Base-by-base conservation (phyloP, 1,140 invertebrate genomes). In the Luehdorfia chinensis region DNA sequence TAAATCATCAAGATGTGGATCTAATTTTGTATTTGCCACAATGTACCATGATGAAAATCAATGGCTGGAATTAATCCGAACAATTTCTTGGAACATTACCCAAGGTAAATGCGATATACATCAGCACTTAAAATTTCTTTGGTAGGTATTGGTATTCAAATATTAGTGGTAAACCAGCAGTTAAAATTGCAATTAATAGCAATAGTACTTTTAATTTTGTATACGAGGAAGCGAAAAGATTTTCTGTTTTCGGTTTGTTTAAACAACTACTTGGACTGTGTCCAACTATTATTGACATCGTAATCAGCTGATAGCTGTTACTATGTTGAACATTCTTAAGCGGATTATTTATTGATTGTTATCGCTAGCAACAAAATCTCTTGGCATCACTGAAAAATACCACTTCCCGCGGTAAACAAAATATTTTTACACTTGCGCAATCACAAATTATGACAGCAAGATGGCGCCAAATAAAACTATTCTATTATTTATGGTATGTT, bases 391-490 rank as follows among this genome's bases (percentile, higher is more conserved):
- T 2, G 19, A 3, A n/a, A n/a, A 21, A 21, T 21, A 6, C 2
- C 19, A 3, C 19, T n/a, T n/a, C n/a, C n/a, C n/a, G n/a, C n/a
- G n/a, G n/a, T 21, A 37, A 37, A 21, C 15, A 21, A 36, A 18
- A 19, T 36, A 37, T 21, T 37, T 19, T 13, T 37, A n/a, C n/a
- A n/a, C n/a, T n/a, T n/a, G n/a, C n/a, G n/a, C n/a, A 2, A 21
- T 21, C 34, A 23, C 18, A 8, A 19, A 9, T 8, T 9, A 5
- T 5, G 34, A 37, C 18, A 37, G 21, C 18, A 37, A 37, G 18
- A 37, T 37, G 34, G 16, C 33, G 33, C 33, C 33, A 36, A 36
- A 36, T 36, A 16, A 36, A 36, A 36, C 5, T 15, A 21, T 37
- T n/a, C 14, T 1, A 13, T 19, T 37, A 19, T 37, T 21, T 37